Base-by-base conservation (phyloP, 2,888 invertebrate species). In the Drosophila subquinaria region DNA sequence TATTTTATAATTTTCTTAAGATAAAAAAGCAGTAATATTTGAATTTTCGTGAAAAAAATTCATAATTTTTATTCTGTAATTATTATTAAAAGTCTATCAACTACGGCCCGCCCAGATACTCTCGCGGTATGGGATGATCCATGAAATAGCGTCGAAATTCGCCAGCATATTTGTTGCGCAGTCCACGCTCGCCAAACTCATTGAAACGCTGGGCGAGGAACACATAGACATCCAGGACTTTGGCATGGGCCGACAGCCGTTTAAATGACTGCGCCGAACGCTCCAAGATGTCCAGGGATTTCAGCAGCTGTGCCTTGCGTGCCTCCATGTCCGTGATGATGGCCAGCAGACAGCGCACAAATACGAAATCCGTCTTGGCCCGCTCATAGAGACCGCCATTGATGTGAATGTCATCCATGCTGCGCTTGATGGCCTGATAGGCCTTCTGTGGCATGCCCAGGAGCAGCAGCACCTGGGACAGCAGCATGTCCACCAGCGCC, bases 331-430 rank as follows among this genome's bases (percentile, higher is more conserved):
- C 72, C 2, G 95, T 95, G 36, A 95, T 94, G 0, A 95, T 94
- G 0, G 96, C 96, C 45, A 97, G 94, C 30, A 96, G 93, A 91
- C 97, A 97, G 89, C 96, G 96, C 0, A 96, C 95, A 86, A 96
- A 96, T 13, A 97, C 93, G 66, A 97, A 94, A 88, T 96, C 91
- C 0, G 95, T 96, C 93, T 96, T 95, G 1, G 96, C 97, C 88
- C 96, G 95, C 91, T 98, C 97, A 83, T 95, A 97, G 23, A 95
- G 94, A 15, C 96, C 96, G 1, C 97, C 97, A 89, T 97, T 96
- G 0, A 97, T 95, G 91, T 97, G 94, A 52, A 97, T 94, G 35
- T 94, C 94, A 8, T 96, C 94, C 85, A 97, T 94, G 62, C 95
- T 95, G 91, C 95, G 94, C 76, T 96, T 95, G 0, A 96, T 94